phyloP scores from a whole-genome alignment of 2,113 vertebrate species.

The Scortum barcoo region DNA sequence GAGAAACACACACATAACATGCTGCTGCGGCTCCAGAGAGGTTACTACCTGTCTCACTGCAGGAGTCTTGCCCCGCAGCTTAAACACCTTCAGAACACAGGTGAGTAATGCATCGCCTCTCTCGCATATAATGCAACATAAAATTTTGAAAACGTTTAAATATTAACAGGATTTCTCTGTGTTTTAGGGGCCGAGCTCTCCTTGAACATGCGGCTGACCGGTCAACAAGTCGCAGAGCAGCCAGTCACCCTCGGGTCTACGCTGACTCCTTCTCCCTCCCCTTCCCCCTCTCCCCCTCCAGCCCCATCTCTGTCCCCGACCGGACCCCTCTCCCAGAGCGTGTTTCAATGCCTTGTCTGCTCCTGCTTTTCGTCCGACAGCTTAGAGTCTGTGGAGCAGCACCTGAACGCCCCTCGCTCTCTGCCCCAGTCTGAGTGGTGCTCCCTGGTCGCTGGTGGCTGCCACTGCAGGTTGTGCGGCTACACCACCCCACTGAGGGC shows the following conservation, averaged over 20 bases:
- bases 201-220: conserved; percentile 91
- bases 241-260: conserved; percentile 93
- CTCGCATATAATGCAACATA: background rate
- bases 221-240: conserved; percentile 92
- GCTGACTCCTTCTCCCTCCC: conserved; percentile 85
- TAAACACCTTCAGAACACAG: conserved; percentile 91
- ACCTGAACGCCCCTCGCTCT: conserved; percentile 92
- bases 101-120: conserved; percentile 54
- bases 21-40: conserved; percentile 97
- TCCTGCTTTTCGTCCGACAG: conserved; percentile 96
- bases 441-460: conserved; percentile 92
- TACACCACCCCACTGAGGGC: conserved; percentile 98
- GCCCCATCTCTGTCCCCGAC: conserved; percentile 84
- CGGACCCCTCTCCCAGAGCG: conserved; percentile 90
- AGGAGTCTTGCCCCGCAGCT: conserved; percentile 88
- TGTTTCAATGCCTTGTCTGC: conserved; percentile 97
- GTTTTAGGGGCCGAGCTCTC: conserved; percentile 91
- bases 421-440: conserved; percentile 97
- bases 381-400: conserved; percentile 93
- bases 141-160: background rate
- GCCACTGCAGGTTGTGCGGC: conserved; percentile 95
- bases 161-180: conserved; percentile 10
- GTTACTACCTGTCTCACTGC: conserved; percentile 96
- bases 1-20: conserved; percentile 99
- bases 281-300: conserved; percentile 73